These are phyloP conservation scores for Artibeus lituratus DNA, from an alignment of 2,797 vertebrate genomes.

Conservation along the genomic window DNA sequence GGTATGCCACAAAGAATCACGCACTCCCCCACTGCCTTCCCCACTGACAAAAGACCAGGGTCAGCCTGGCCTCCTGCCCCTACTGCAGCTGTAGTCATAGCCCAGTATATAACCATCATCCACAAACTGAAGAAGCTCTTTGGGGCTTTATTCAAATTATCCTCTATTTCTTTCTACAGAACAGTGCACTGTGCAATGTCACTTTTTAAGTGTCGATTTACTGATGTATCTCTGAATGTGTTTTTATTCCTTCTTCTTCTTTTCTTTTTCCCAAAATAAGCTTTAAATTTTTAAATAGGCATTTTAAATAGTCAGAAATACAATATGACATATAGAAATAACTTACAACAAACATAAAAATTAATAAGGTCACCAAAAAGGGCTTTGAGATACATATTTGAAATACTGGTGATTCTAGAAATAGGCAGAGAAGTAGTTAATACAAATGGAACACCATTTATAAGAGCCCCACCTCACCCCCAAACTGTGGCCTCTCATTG, in stretches of 20 bases:
- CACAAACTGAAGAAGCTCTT: not conserved
- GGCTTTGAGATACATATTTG: not conserved
- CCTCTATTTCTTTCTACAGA: not conserved
- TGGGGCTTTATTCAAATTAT: not conserved
- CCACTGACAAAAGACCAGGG: not conserved
- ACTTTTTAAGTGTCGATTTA: not conserved
- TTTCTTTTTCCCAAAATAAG: not conserved
- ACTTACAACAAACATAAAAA: not conserved
- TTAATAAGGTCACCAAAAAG: not conserved
- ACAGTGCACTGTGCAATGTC: not conserved
- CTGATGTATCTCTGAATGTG: not conserved
- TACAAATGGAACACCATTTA: not conserved
- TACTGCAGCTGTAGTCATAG: no score
- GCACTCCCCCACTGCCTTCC: not conserved
- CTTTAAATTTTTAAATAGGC: not conserved
- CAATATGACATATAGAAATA: not conserved
- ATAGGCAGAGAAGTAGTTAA: not conserved
- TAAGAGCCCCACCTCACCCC: not conserved
- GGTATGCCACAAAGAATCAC: rapidly evolving
- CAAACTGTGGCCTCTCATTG: not conserved
- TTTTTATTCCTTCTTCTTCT: not conserved
- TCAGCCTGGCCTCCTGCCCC: not conserved
- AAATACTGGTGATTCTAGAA: not conserved
- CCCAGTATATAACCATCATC: not conserved
- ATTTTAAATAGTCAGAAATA: not conserved